Evolutionary conservation across 64 coral and sea anemone genomes (phyloP).

Genomic region (Montipora efflorescens): DNA sequence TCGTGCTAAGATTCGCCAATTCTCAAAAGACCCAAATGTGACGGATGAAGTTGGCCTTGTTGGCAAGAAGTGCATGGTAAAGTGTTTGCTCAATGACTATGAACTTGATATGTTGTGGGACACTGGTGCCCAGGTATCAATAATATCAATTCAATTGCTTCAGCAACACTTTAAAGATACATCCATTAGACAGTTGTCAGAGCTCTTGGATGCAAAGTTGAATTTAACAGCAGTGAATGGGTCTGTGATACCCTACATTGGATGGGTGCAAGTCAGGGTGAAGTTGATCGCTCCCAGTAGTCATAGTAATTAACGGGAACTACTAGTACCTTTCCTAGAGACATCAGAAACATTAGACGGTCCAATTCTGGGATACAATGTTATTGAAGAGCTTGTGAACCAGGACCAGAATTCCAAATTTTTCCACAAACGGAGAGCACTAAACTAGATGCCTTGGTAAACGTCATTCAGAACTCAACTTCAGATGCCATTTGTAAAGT

Average conservation of each 20-base stretch:
- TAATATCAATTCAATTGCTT: not conserved
- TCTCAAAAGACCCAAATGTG: slow-evolving; percentile 64
- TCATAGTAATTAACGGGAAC: not conserved
- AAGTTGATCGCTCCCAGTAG: not conserved
- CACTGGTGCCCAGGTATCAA: slow-evolving; percentile 72
- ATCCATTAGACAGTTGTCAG: not conserved
- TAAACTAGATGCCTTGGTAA: slow-evolving; percentile 26
- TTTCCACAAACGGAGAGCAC: not conserved
- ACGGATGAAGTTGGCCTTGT: slow-evolving; percentile 57
- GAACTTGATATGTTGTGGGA: slow-evolving; percentile 28
- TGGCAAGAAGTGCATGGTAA: slow-evolving; percentile 34
- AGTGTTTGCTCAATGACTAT: slow-evolving; percentile 40
- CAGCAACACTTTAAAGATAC: not conserved
- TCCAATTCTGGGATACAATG: slow-evolving; percentile 60
- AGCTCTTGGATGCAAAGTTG: slow-evolving; percentile 11
- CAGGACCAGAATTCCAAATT: slow-evolving; percentile 1
- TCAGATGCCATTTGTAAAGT: slow-evolving; percentile 8
- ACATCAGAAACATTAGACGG: slow-evolving; percentile 34
- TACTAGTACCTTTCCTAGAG: slow-evolving; percentile 44
- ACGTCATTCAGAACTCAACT: slow-evolving; percentile 5
- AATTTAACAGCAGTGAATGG: slow-evolving; percentile 61
- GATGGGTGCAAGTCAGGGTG: slow-evolving; percentile 49
- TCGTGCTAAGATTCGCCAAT: slow-evolving; percentile 70
- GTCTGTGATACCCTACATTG: slow-evolving; percentile 21
- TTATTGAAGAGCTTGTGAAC: slow-evolving; percentile 55